These are phyloP conservation scores for Podilymbus podiceps DNA, from an alignment of 2,113 vertebrate species.

Conservation along the genomic window DNA sequence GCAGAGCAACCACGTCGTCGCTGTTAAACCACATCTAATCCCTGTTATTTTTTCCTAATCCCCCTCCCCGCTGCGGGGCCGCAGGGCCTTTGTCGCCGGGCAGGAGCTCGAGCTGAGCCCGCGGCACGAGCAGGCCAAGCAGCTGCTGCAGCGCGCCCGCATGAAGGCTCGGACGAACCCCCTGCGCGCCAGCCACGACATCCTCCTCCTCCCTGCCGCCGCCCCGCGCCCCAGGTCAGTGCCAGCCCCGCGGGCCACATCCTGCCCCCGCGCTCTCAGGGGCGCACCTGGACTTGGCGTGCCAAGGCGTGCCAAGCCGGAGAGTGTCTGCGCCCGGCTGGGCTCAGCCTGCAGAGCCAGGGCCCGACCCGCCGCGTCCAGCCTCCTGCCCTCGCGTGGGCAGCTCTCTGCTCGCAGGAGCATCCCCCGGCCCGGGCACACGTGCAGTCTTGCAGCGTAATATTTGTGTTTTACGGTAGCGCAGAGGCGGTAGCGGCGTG, in stretches of 20 bases:
- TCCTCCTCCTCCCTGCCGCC: conserved; percentile 78
- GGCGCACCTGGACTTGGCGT: fast-evolving
- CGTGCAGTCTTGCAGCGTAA: fast-evolving
- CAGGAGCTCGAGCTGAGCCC: conserved; percentile 83
- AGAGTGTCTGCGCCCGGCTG: no score
- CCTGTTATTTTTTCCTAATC: conserved; percentile 66
- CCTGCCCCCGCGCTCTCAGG: fast-evolving
- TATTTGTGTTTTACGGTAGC: fast-evolving
- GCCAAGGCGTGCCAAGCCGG: no score
- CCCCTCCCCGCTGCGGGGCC: conserved; percentile 19
- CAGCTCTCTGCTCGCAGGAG: fast-evolving
- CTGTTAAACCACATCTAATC: conserved; percentile 74
- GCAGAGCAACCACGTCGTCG: conserved; percentile 45
- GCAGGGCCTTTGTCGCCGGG: conserved; percentile 73
- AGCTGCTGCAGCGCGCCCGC: conserved; percentile 85
- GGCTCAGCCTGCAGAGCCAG: no score
- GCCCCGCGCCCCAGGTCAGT: conserved; percentile 78
- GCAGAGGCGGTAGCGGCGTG: fast-evolving
- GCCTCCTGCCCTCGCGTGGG: no score
- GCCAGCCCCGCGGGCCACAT: fast-evolving
- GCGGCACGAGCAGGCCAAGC: conserved; percentile 88
- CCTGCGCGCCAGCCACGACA: conserved; percentile 88
- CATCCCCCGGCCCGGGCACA: fast-evolving
- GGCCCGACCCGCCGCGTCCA: no score
- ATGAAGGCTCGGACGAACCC: conserved; percentile 89